Base-by-base conservation (phyloP, 2,888 invertebrate genomes). In the Orchesella flavescens region DNA sequence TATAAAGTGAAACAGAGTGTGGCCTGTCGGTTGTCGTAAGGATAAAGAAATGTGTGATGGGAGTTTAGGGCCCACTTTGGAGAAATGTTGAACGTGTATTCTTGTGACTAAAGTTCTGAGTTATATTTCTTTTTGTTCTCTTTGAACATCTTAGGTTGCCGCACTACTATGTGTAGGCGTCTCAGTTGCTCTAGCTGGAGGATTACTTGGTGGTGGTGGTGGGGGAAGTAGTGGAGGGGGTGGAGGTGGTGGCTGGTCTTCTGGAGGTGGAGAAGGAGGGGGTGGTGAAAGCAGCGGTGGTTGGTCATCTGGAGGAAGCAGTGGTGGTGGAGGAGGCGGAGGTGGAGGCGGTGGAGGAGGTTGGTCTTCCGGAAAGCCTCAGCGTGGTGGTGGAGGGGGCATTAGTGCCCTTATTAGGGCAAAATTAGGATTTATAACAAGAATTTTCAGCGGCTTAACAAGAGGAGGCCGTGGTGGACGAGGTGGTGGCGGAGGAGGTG, bases 121-220 rank as follows among this genome's bases (percentile, higher is more conserved):
- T n/a, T 34, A 34, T 34, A 34, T 34, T 7, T 34, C 7, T 34
- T 34, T 34, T 34, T 34, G 34, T 34, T 34, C 34, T 34, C 34
- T 34, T 34, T 34, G 34, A 34, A 34, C 34, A 34, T n/a, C 34
- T 2, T 63, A 76, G 76, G 57, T 66, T 55, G 17, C 19, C 7
- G 66, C 66, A 13, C 53, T 76, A 0, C 57, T 83, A 63, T 71
- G 71, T 57, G 72, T 77, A 13, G 55, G 34, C 44, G 76, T 71
- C 44, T 53, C 76, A 71, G 76, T 69, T 10, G 72, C 65, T 43
- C 24, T 65, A 24, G 73, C 66, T 61, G 81, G 81, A n/a, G 73
- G 66, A 43, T 21, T 19, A 17, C 23, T 55, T 10, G 65, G 65
- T 15, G 66, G 66, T 1, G 13, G 66, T 44, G 66, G 66, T 9